A percentile compares a stretch with the other conserved stretches of the same genome.
Evolutionary conservation across 2,888 invertebrate species (phyloP).

Genomic region (Rhogogaster chlorosoma): DNA sequence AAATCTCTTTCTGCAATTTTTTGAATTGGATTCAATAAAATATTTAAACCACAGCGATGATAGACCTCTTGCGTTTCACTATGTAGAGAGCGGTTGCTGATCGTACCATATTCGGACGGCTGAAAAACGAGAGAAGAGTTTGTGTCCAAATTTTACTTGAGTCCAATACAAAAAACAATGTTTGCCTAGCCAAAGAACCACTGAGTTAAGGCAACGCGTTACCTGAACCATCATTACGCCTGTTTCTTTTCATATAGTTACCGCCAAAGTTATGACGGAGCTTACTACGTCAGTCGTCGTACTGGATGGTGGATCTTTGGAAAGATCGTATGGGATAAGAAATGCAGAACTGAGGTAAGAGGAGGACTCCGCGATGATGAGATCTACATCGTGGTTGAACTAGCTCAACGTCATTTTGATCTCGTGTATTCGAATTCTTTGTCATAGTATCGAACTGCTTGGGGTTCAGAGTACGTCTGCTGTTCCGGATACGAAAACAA

Average conservation of each 20-base stretch:
- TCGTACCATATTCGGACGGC: background rate
- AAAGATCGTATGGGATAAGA: conserved; percentile 51
- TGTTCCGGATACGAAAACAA: background rate
- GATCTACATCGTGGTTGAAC: background rate
- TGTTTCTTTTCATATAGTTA: background rate
- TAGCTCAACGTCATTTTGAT: background rate
- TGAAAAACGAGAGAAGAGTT: background rate
- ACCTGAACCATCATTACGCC: background rate
- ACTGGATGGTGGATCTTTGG: conserved; percentile 37
- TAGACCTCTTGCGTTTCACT: background rate
- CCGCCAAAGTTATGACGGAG: conserved; percentile 59
- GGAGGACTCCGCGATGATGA: background rate
- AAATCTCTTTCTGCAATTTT: background rate
- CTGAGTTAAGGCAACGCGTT: background rate
- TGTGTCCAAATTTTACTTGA: background rate
- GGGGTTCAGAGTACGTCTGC: background rate
- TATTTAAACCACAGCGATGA: background rate
- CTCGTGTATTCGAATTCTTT: background rate
- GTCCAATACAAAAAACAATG: background rate
- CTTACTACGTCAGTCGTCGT: conserved; percentile 17
- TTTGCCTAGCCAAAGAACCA: background rate
- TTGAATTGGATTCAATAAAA: background rate
- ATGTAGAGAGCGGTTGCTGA: background rate
- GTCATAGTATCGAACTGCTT: background rate
- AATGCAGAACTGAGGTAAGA: conserved; percentile 60